Base-by-base conservation (phyloP, 2,797 vertebrate species). In the Sarcoramphus papa region DNA sequence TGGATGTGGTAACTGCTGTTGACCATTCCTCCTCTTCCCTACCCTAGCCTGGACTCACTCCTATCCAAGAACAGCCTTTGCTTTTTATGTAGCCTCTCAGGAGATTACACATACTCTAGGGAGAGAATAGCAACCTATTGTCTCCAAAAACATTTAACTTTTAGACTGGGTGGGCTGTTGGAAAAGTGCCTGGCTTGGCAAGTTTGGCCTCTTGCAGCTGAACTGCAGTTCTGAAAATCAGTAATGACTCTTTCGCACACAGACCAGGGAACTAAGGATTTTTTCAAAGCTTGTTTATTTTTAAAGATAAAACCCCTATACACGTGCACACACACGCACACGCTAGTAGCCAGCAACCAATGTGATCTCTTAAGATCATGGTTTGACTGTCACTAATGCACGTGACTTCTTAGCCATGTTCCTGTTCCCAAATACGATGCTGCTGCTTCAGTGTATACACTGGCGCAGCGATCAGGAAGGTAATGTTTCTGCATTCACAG, bases 191-290 rank as follows among this genome's bases (percentile, higher is more conserved):
- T 83, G 25, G 43, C 62, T 43, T 76, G 85, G 48, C 65, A 92
- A 37, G 64, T 92, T 85, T 85, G 59, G 57, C 67, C 30, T 82
- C n/a, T 72, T 84, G 76, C 51, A 94, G 47, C 57, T 92, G 69
- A 92, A 76, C 77, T 70, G 41, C 67, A 85, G 63, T 67, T 97
- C 84, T 90, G 80, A 90, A 93, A 88, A 85, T 87, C 54, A 53
- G 41, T 80, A 63, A 57, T 20, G 45, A 45, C 35, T 79, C 41
- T 91, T 79, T 67, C 25, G 7, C 80, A 78, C 30, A 28, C 45
- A 48, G 47, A 77, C 70, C 60, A 75, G 72, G 83, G 65, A 90
- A 27, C 60, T 74, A 82, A 70, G 67, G 24, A 33, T 3, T 47
- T 74, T 91, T 88, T 37, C 53, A 78, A 69, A 79, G 28, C 64